Evolutionary conservation across 2,888 invertebrate species (phyloP), one percentile per base, ranked within the genome.

Genomic region (Tenthredo notha): DNA sequence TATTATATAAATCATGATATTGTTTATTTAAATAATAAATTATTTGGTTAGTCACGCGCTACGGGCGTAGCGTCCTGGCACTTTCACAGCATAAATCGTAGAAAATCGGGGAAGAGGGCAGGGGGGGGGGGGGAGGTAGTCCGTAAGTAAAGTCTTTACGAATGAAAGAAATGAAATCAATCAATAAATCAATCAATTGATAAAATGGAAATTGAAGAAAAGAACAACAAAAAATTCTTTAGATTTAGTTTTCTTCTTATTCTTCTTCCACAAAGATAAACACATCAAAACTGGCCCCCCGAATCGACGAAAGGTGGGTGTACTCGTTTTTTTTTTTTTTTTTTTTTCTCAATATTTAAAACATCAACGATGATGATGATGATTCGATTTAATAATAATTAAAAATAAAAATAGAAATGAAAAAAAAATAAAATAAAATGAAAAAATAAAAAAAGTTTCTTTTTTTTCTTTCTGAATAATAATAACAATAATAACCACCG

Each of bases 21-120:
- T 9, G 21, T 74, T 87, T 89, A 88, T 87, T 89, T 91, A 92
- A 92, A 92, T 92, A 93, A 93, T 93, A 94, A 93, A 93, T 94
- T 93, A 94, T 94, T 94, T 93, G 93, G 93, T 93, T 92, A 92
- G 89, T 92, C 91, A 92, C 92, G 92, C 93, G 93, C 92, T 92
- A 90, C 86, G 12, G 61, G 33, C 18, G 25, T 67, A 92, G 93
- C 93, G 92, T 93, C 92, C 93, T 93, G 93, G 93, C 93, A 93
- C 93, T 93, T 92, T 90, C 43, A 65, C 50, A 80, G 72, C 84
- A 47, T 77, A 50, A 37, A 54, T 74, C 43, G 40, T 25, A 25
- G 15, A 47, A 74, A 74, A 43, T 74, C 43, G 40, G 37, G 37
- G 37, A 37, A 7, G 6, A 7, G 21, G 40, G 21, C 2, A 2